Conservation (phyloP, 2,113 vertebrate genomes). For the Gavia stellata region DNA sequence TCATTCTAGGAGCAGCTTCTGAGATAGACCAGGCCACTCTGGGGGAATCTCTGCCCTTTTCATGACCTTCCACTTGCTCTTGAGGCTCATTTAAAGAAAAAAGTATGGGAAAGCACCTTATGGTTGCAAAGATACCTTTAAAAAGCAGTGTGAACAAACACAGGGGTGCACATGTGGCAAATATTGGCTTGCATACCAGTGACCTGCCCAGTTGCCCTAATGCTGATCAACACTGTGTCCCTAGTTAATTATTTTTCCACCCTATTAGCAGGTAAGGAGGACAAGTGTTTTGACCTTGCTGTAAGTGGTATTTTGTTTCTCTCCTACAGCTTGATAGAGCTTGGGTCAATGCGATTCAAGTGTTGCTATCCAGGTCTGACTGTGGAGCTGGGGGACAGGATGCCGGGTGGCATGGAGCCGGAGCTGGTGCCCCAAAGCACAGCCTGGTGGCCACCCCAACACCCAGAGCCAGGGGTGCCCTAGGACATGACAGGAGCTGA, state of each 20-base stretch:
- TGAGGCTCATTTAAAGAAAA: not conserved
- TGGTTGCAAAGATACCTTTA: not conserved
- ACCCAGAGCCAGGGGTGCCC: not conserved
- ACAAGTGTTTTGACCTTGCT: constrained; percentile 1
- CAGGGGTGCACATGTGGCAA: not conserved
- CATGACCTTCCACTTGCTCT: not conserved
- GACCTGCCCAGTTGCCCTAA: not conserved
- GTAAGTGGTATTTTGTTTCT: not conserved
- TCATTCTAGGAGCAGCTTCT: not conserved
- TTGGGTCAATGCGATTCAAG: not conserved
- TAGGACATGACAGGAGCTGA: fast-evolving
- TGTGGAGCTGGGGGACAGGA: not conserved
- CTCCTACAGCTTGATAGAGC: not conserved
- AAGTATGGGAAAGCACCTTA: not conserved
- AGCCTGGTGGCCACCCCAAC: not conserved
- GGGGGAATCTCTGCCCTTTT: not conserved
- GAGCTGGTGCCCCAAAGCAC: not conserved
- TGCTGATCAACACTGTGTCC: not conserved
- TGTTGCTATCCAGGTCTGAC: not conserved
- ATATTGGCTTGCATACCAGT: not conserved
- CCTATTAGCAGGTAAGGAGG: not conserved
- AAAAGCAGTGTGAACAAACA: not conserved
- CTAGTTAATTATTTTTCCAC: not conserved
- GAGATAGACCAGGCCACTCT: not conserved
- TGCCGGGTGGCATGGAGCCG: not conserved